Base-by-base conservation (phyloP, 2,888 invertebrate species). In the Syrista parreyssii region DNA sequence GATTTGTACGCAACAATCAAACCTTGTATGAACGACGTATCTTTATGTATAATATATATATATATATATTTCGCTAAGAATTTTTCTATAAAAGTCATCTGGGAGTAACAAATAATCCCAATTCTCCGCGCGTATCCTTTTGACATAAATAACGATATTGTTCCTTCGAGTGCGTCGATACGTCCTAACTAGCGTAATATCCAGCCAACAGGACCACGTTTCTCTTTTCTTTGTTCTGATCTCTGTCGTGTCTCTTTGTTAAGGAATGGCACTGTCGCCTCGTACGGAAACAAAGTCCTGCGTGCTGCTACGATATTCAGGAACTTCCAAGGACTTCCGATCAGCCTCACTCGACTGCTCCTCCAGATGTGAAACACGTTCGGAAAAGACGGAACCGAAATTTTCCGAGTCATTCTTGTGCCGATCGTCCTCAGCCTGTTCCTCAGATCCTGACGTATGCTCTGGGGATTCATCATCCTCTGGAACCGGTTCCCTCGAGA, bases 91-190 rank as follows among this genome's bases (percentile, higher is more conserved):
- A 71, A 71, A 71, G 71, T 71, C 71, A 32, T 71, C 15, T 31
- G 71, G 71, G 33, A 71, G 12, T 31, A 71, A 71, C 11, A 3
- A 71, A 30, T 30, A 71, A 31, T 31, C 31, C 71, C 33, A 33
- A 71, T 71, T 33, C 71, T 71, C 33, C 32, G 23, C 31, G 32
- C 33, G 55, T 55, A 11, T 33, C 12, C 31, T 71, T 71, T 33
- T 71, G 31, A 71, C 30, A 71, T 71, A 71, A 71, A 71, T 71
- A 71, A 71, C 71, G 23, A 71, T 31, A 71, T 33, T 71, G 71
- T 71, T 71, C 71, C 32, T 71, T 71, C 15, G 71, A 33, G 71
- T 32, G 33, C 23, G 71, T 32, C 32, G 31, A 71, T 71, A 12
- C 15, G 71, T 71, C 71, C 71, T 30, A 15, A 71, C 31, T 71